Evolutionary conservation across 2,888 invertebrate species (phyloP).

Genomic region (Galerucella nymphaeae): DNA sequence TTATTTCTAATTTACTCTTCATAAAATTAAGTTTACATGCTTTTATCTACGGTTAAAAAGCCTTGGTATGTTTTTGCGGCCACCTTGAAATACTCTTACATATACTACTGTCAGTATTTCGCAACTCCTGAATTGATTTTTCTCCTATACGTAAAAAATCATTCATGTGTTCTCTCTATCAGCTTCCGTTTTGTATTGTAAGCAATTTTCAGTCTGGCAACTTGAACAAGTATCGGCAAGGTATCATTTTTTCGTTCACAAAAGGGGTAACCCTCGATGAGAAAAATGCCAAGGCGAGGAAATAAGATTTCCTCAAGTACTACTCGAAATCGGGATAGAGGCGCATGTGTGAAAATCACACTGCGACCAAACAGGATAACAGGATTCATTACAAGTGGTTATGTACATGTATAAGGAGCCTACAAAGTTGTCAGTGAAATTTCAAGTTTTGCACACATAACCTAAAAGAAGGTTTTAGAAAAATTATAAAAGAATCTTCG

Average conservation of each 20-base stretch:
- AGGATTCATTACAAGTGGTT: neutral
- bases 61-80: neutral
- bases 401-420: neutral
- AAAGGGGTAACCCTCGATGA: conserved; percentile 30
- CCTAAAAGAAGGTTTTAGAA: neutral
- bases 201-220: conserved; percentile 24
- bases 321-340: conserved; percentile 18
- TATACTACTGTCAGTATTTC: neutral
- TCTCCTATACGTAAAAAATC: conserved; percentile 15
- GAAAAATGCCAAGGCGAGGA: conserved; percentile 27
- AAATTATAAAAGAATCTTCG: neutral
- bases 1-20: conserved; percentile 1
- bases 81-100: too few species aligned
- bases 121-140: conserved; percentile 23
- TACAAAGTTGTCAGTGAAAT: neutral
- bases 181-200: conserved; percentile 14
- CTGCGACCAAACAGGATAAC: neutral
- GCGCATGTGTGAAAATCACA: conserved; percentile 29
- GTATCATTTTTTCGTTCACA: conserved; percentile 32
- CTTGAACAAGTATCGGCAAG: conserved; percentile 28
- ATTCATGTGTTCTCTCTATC: conserved; percentile 14
- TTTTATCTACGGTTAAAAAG: neutral
- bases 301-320: conserved; percentile 32
- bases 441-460: too few species aligned
- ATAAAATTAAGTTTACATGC: conserved; percentile 7